phyloP scores from a whole-genome alignment of 2,888 invertebrate species.

The Archaeoteleia sp. region DNA sequence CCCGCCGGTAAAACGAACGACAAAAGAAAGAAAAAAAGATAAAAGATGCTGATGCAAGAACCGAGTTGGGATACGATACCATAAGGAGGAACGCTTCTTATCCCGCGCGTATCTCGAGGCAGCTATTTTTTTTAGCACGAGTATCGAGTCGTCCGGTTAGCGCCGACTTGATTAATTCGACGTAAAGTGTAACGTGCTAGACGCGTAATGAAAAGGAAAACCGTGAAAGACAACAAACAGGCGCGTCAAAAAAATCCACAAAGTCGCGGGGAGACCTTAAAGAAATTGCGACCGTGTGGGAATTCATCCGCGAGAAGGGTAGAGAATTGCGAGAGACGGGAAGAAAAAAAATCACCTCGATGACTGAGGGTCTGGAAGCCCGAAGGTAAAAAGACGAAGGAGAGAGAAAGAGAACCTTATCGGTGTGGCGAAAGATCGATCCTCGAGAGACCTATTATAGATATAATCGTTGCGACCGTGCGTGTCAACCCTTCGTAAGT shows the following conservation, averaged over 20 bases:
- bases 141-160: constrained; percentile 51
- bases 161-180: constrained; percentile 51
- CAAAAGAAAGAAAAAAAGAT: constrained; percentile 9
- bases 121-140: constrained; percentile 36
- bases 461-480: constrained; percentile 62
- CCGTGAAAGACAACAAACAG: no score
- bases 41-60: no score
- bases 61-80: no score
- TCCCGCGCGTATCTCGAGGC: constrained; percentile 43
- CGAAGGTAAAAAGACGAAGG: no score
- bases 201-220: no score
- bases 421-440: constrained; percentile 27
- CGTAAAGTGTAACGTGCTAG: constrained; percentile 38
- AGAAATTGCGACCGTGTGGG: no score
- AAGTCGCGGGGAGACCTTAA: no score
- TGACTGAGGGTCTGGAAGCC: no score
- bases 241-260: no score
- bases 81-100: constrained; percentile 22
- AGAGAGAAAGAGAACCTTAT: constrained; percentile 14
- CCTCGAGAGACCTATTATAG: constrained; percentile 59
- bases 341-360: no score
- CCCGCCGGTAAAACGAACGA: not conserved
- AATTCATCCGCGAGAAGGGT: no score
- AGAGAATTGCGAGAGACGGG: no score
- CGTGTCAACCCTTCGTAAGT: constrained; percentile 60